Percentiles rank a stretch among this genome's conserved stretches.
These are phyloP conservation scores for Notolepis coatsorum DNA, from an alignment of 2,797 vertebrate genomes.

Conservation along the genomic window DNA sequence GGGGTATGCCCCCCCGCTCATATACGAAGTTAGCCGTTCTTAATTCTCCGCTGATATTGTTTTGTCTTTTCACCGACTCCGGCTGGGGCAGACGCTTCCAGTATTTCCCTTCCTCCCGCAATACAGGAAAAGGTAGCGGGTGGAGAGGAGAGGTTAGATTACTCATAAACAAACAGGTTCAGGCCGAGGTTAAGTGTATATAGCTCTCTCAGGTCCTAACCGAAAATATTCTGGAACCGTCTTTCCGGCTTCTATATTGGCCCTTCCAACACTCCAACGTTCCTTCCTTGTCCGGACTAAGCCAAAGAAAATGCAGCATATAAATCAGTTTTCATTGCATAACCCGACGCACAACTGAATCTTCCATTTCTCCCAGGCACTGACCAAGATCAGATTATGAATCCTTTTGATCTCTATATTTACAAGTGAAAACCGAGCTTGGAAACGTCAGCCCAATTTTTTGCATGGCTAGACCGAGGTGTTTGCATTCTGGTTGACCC, in stretches of 20 bases:
- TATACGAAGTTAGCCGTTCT: constrained; percentile 46
- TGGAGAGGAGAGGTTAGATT: constrained; percentile 7
- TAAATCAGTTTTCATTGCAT: too few relatives aligned
- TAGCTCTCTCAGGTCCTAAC: constrained; percentile 14
- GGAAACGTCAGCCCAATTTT: constrained; percentile 59
- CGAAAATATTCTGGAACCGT: too few relatives aligned
- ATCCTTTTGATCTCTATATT: constrained; percentile 65
- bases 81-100: constrained; percentile 32
- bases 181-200: neutral
- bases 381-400: constrained; percentile 51
- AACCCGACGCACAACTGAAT: too few relatives aligned
- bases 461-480: constrained; percentile 59
- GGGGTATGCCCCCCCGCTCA: constrained; percentile 35
- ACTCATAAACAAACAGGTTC: constrained; percentile 9
- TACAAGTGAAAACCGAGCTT: constrained; percentile 42
- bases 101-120: constrained; percentile 28
- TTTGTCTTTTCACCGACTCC: constrained; percentile 54
- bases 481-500: constrained; percentile 53
- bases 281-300: constrained; percentile 39
- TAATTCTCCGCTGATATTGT: constrained; percentile 44
- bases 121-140: neutral
- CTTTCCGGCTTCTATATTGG: constrained; percentile 18
- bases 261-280: constrained; percentile 25
- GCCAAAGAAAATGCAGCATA: constrained; percentile 33
- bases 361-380: constrained; percentile 54